phyloP scores from a whole-genome alignment of 2,113 vertebrate species.

The Pollimyrus isidori region DNA sequence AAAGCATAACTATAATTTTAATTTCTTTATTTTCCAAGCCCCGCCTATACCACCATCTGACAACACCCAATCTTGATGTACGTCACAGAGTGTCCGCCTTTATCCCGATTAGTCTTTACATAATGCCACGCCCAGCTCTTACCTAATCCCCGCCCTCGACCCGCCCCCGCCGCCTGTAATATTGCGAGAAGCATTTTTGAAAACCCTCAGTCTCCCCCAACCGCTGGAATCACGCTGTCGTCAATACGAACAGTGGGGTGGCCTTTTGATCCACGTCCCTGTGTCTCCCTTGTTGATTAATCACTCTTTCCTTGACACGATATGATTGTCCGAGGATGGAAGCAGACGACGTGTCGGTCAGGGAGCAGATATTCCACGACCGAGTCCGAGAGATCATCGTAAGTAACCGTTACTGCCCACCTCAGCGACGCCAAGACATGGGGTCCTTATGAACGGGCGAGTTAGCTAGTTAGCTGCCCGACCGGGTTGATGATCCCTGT shows the following conservation, averaged over 20 bases:
- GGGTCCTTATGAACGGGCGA: not conserved
- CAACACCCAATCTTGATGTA: not conserved
- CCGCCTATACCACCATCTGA: not conserved
- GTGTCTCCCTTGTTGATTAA: not conserved
- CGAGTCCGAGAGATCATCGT: slow-evolving; percentile 66
- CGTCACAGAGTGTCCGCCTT: not conserved
- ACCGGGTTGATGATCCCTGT: not conserved
- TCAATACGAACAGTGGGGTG: not conserved
- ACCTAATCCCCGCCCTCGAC: not conserved
- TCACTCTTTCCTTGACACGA: slow-evolving; percentile 15
- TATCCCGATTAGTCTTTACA: not conserved
- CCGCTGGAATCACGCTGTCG: not conserved
- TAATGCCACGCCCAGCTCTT: not conserved
- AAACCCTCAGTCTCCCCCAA: not conserved
- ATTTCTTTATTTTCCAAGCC: not conserved
- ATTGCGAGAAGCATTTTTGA: not conserved
- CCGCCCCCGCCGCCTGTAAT: not conserved
- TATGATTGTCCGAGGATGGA: slow-evolving; percentile 65
- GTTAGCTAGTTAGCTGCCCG: not conserved
- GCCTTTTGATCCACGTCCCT: not conserved
- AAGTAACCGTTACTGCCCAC: slow-evolving; percentile 41
- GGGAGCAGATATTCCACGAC: slow-evolving; percentile 67
- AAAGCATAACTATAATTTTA: not conserved
- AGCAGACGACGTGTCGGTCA: slow-evolving; percentile 57
- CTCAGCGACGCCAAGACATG: not conserved